Conservation (phyloP, 2,797 vertebrate genomes). For the Hafferia zeledoni region DNA sequence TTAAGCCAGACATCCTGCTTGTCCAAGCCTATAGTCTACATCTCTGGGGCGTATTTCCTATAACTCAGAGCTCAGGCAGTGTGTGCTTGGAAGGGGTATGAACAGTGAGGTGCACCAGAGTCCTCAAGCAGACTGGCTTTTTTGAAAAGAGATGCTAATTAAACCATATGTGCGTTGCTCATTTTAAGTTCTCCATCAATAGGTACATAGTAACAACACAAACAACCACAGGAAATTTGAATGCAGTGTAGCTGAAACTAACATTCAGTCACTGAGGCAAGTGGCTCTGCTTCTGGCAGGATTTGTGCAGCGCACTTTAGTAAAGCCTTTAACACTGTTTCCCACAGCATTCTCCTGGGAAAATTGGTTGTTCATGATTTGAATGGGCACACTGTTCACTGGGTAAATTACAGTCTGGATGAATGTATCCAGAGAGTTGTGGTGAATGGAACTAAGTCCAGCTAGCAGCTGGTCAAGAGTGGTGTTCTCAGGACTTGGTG, state of each 20-base stretch:
- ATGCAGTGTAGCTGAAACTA: not conserved
- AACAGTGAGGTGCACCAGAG: not conserved
- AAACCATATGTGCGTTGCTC: not conserved
- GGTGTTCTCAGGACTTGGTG: not conserved
- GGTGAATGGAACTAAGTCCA: not conserved
- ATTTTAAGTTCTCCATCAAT: not conserved
- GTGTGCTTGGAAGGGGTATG: not conserved
- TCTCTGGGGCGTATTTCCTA: not conserved
- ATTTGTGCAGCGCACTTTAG: not conserved
- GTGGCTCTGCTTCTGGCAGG: not conserved
- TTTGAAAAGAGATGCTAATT: not conserved
- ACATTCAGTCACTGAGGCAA: not conserved
- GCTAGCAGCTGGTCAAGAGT: not conserved
- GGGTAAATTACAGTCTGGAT: not conserved
- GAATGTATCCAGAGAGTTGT: not conserved
- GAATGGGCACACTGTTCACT: not conserved
- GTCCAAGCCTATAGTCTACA: not conserved
- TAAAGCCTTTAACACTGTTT: not conserved
- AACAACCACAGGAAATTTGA: not conserved
- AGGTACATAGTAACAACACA: not conserved
- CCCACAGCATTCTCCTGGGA: too few relatives aligned
- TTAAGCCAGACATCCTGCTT: not conserved
- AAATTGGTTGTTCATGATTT: not conserved
- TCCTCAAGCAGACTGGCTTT: not conserved
- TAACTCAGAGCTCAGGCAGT: rapidly evolving